Conservation (phyloP, 2,113 vertebrate genomes). For the Stercorarius parasiticus region DNA sequence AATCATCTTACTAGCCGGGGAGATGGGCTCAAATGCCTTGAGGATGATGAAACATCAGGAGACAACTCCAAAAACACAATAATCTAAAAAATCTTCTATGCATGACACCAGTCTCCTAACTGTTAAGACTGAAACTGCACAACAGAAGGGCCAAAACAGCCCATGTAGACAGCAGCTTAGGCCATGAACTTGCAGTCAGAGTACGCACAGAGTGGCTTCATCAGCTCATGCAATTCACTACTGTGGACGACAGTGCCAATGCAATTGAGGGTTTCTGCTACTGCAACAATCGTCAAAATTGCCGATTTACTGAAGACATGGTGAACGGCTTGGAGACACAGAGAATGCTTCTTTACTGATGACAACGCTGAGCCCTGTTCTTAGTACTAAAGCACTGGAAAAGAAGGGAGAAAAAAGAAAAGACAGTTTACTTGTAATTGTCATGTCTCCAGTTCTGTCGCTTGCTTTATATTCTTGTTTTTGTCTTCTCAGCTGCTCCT, state of each 20-base stretch:
- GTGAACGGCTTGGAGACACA: background rate
- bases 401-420: background rate
- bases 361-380: background rate
- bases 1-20: background rate
- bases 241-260: background rate
- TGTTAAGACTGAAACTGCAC: background rate
- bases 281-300: background rate
- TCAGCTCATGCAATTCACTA: background rate
- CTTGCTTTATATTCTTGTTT: slow-evolving; percentile 22
- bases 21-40: background rate
- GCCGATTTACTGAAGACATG: background rate
- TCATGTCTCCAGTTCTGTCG: background rate
- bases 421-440: slow-evolving; percentile 3
- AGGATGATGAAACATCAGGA: background rate
- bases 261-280: background rate
- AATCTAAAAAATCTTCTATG: background rate
- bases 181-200: background rate
- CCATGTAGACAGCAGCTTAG: background rate
- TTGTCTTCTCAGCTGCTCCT: slow-evolving; percentile 9
- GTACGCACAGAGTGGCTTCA: background rate
- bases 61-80: background rate
- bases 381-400: background rate
- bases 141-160: background rate
- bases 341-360: background rate
- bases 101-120: background rate